A percentile compares a stretch with the other conserved stretches of the same genome.
phyloP scores from a whole-genome alignment of 2,113 vertebrate genomes.

The Menura novaehollandiae region DNA sequence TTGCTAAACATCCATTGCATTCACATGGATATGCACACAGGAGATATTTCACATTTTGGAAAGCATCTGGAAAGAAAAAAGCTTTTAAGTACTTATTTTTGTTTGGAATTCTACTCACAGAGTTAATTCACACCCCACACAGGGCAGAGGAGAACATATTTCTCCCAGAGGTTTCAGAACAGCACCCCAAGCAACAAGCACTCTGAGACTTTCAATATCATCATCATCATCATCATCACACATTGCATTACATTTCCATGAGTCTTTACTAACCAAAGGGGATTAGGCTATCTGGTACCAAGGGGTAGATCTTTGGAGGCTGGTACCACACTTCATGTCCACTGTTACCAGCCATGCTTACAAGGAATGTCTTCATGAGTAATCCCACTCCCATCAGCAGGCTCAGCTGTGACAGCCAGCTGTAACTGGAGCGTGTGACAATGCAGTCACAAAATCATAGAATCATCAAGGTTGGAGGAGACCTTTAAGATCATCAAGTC shows the following conservation, averaged over 20 bases:
- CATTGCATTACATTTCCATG: neutral
- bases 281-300: neutral
- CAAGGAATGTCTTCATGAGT: neutral
- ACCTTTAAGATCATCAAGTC: neutral
- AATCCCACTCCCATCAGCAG: neutral
- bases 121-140: neutral
- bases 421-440: rapidly evolving
- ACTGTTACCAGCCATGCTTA: neutral
- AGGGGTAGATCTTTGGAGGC: neutral
- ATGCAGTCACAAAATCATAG: neutral
- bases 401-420: neutral
- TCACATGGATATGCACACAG: neutral
- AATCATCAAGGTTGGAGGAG: neutral
- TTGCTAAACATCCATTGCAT: neutral
- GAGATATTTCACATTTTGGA: neutral
- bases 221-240: neutral
- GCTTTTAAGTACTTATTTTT: neutral
- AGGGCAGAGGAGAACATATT: neutral
- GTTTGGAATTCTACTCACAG: neutral
- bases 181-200: neutral
- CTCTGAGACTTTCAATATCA: neutral
- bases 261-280: neutral
- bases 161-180: neutral
- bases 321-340: neutral
- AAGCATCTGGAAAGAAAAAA: neutral